Evolutionary conservation across 2,888 invertebrate genomes (phyloP), one percentile per base, ranked within the genome.

Genomic region (Hirudinaria manillensis): DNA sequence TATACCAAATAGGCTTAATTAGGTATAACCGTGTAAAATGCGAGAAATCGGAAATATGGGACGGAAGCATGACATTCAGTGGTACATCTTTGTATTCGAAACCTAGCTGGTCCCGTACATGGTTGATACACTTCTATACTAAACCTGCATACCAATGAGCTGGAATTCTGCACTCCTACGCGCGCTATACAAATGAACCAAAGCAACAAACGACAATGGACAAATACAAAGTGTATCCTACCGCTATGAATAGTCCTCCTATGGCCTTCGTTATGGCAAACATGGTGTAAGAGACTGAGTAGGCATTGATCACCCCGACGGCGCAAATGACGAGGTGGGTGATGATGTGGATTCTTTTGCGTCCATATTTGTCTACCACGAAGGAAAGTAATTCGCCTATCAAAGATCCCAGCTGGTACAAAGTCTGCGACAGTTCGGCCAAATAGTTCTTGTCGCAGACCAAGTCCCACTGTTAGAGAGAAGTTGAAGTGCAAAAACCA

Each of bases 401-500:
- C n/a, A 78, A 53, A 34, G 53, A 68, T 16, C 74, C 75, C 16
- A 67, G 21, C 45, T 77, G 76, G 45, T 56, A 76, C n/a, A 78
- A 32, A 29, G 53, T 74, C 72, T 78, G 78, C 13, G 78, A 78
- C 61, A 78, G 13, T 34, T 78, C 78, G 19, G 74, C 55, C 27
- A 78, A 66, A 70, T 78, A 78, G 55, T 78, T 78, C 51, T 55
- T 29, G 4, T 76, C 70, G 56, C 78, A 78, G 3, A 78, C 78
- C 16, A 78, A 72, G 70, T 78, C 70, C 76, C 78, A 78, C 78
- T 78, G 21, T 16, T 13, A 10, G 24, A 29, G 4, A 29, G 61
- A 7, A 24, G 3, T 56, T 13, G 10, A 10, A 6, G 3, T 10
- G 10, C 10, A 10, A 3, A 36, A n/a, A n/a, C n/a, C n/a, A n/a